Evolutionary conservation across 2,113 vertebrate genomes (phyloP).

Genomic region (Saimiri boliviensis): DNA sequence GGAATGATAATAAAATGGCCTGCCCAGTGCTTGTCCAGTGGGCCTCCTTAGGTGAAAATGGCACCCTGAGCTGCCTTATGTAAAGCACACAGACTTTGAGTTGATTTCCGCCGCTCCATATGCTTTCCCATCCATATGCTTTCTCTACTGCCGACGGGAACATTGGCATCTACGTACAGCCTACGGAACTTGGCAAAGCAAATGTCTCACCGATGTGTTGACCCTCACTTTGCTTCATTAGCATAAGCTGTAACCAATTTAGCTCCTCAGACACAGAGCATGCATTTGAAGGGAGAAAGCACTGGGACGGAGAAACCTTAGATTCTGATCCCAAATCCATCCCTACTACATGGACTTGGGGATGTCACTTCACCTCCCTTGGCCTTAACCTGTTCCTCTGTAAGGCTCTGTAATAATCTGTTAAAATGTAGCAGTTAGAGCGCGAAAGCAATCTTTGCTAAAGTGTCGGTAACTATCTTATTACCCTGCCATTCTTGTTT

Average conservation of each 20-base stretch:
- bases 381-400: neutral
- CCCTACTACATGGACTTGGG: neutral
- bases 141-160: neutral
- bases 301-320: neutral
- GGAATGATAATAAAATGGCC: neutral
- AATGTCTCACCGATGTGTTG: neutral
- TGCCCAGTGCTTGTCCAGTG: neutral
- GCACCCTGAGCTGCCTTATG: neutral
- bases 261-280: neutral
- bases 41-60: neutral
- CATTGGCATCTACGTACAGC: neutral
- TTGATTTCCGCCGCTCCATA: neutral
- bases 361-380: neutral
- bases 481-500: neutral
- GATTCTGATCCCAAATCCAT: conserved; percentile 34
- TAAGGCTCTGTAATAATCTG: neutral
- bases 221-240: neutral
- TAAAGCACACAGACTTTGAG: neutral
- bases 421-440: neutral
- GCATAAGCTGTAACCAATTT: neutral
- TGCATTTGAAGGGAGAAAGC: neutral
- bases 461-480: neutral
- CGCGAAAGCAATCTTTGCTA: neutral
- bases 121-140: neutral
- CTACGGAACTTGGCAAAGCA: neutral